Evolutionary conservation across 1,140 invertebrate genomes (phyloP), one percentile per base, ranked within the genome.

Genomic region (Cyclina sinensis): DNA sequence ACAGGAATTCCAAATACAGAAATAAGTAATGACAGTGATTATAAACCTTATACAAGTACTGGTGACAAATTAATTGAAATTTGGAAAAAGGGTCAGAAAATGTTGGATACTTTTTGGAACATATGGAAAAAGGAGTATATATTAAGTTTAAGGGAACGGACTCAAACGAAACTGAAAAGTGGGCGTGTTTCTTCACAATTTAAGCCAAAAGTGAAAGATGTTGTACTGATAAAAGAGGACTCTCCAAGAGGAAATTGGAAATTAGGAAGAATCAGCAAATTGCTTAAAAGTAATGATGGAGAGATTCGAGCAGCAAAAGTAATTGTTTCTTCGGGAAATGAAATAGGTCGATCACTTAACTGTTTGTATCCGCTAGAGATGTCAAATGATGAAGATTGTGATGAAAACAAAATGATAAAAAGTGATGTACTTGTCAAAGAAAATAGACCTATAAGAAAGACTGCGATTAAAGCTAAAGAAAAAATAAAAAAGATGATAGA

Each of bases 101-200:
- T 57, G 4, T 80, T 80, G 18, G 59, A 39, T 57, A 16, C 7
- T 3, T 80, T 80, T 18, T 59, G 78, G 78, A 35, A 80, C 3
- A 59, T 80, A 27, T 80, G 78, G 78, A 54, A 35, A 80, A 27
- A 80, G 16, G 78, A 80, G 24, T 80, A 80, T 57, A 24, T 57
- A 32, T 5, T 30, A 39, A 80, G 30, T 35, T 27, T 80, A 5
- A 27, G 78, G 24, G 78, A 80, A 32, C 11, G 46, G 37, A 48
- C 30, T 11, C 78, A 80, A 35, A 16, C 11, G 16, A 24, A 57
- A 18, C 18, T 80, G 48, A 80, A 80, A 32, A 27, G 18, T 4
- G 18, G 16, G 27, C 16, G 48, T 24, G 27, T 57, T 16, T 11
- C 9, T 11, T 80, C 78, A 37, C n/a, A 7, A 3, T 27, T 7